These are phyloP conservation scores for Anabas testudineus DNA, from an alignment of 2,797 vertebrate species.

Conservation along the genomic window DNA sequence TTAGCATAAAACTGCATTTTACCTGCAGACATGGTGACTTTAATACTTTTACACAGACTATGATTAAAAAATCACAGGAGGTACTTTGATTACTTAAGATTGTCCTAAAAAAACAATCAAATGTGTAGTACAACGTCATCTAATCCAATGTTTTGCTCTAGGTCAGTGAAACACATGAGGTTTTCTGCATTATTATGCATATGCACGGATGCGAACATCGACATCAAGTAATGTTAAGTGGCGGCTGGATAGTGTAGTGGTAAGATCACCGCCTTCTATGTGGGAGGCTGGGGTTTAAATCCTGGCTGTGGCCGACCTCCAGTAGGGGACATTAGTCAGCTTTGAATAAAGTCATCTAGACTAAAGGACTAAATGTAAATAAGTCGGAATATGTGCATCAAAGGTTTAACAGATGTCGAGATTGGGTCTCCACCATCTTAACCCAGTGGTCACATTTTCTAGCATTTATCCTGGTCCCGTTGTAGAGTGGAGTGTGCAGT, in stretches of 20 bases:
- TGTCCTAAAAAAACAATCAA: too few relatives aligned
- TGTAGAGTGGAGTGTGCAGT: neutral
- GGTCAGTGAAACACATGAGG: neutral
- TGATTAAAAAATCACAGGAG: neutral
- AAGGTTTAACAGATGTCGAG: slow-evolving; percentile 1
- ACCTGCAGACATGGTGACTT: neutral
- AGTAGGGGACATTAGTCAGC: too few relatives aligned
- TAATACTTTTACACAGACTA: too few relatives aligned
- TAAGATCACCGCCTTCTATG: too few relatives aligned
- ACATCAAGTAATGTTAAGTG: neutral
- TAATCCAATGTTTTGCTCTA: neutral
- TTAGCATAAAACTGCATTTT: neutral
- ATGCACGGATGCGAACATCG: too few relatives aligned
- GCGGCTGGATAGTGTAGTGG: too few relatives aligned
- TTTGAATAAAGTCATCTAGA: too few relatives aligned
- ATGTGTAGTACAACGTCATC: neutral
- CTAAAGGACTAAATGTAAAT: too few relatives aligned
- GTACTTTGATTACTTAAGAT: neutral
- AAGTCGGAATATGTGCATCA: slow-evolving; percentile 2
- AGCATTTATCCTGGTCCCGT: neutral
- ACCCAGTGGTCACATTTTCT: neutral
- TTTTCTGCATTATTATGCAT: neutral
- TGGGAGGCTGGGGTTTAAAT: too few relatives aligned
- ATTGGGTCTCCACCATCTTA: neutral
- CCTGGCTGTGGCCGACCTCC: too few relatives aligned